A percentile compares a stretch with the other conserved stretches of the same genome.
Evolutionary conservation across 2,888 invertebrate genomes (phyloP).

Genomic region (Apodemia mormo): DNA sequence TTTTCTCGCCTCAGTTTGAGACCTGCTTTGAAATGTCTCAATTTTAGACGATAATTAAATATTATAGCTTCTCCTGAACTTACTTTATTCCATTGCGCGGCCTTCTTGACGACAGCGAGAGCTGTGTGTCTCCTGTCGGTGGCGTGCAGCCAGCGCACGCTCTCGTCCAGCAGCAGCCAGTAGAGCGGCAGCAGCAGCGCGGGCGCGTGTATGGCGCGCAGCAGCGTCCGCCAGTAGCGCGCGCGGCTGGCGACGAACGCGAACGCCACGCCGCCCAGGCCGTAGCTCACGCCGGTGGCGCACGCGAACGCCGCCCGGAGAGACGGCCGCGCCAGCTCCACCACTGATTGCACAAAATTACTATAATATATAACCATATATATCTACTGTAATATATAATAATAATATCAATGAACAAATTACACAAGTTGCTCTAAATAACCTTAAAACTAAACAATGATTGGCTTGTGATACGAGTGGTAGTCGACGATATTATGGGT

Average conservation of each 20-base stretch:
- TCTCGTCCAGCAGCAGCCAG: constrained; percentile 86
- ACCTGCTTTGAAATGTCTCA: too few relatives aligned
- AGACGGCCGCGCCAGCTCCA: constrained; percentile 65
- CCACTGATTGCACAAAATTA: constrained; percentile 45
- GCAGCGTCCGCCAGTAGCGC: constrained; percentile 85
- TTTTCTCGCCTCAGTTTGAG: too few relatives aligned
- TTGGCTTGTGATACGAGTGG: too few relatives aligned
- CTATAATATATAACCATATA: too few relatives aligned
- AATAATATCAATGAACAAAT: too few relatives aligned
- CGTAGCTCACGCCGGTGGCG: constrained; percentile 68
- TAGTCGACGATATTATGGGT: too few relatives aligned
- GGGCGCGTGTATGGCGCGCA: constrained; percentile 85
- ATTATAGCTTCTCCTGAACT: background rate
- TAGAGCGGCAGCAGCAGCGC: constrained; percentile 85
- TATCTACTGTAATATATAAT: too few relatives aligned
- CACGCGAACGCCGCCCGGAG: constrained; percentile 66
- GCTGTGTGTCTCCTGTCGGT: constrained; percentile 81
- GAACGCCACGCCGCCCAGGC: constrained; percentile 80
- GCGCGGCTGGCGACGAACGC: constrained; percentile 64
- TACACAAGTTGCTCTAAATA: too few relatives aligned
- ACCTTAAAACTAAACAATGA: too few relatives aligned
- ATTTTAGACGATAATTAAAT: too few relatives aligned
- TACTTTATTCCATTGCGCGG: constrained; percentile 84
- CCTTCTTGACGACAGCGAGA: constrained; percentile 79
- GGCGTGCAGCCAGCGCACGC: constrained; percentile 88